Conservation (phyloP, 2,113 vertebrate species). For the Tupaia tana region DNA sequence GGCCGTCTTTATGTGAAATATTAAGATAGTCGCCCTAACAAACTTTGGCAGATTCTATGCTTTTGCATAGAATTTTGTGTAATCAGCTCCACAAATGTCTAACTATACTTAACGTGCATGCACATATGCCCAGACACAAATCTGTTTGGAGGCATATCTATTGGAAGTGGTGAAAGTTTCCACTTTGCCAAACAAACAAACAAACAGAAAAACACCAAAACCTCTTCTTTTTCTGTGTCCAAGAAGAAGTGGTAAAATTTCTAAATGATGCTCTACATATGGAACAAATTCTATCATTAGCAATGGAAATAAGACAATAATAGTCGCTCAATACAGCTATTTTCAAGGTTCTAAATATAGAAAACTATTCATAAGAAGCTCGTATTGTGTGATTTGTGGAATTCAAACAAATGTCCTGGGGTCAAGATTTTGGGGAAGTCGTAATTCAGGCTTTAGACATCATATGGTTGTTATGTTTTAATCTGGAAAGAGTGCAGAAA, state of each 20-base stretch:
- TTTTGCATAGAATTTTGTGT: not conserved
- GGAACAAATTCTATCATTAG: conserved; percentile 64
- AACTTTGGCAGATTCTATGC: not conserved
- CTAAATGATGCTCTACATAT: conserved; percentile 38
- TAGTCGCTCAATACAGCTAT: not conserved
- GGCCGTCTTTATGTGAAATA: not conserved
- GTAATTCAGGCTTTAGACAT: conserved; percentile 60
- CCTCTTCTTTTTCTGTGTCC: not conserved
- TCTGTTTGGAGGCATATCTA: conserved; percentile 7
- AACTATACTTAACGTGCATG: no score
- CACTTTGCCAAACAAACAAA: not conserved
- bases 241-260: conserved; percentile 40
- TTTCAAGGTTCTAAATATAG: conserved; percentile 58
- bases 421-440: conserved; percentile 70
- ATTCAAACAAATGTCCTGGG: conserved; percentile 78
- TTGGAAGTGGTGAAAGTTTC: not conserved
- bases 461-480: conserved; percentile 9
- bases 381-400: conserved; percentile 73
- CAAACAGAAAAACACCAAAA: fast-evolving
- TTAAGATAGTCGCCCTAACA: not conserved
- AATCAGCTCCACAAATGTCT: not conserved
- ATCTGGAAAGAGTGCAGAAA: conserved; percentile 38
- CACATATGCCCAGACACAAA: not conserved
- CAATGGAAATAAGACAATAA: not conserved
- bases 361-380: conserved; percentile 63